Base-by-base conservation (phyloP, 1,140 invertebrate species). In the Papilio xuthus region DNA sequence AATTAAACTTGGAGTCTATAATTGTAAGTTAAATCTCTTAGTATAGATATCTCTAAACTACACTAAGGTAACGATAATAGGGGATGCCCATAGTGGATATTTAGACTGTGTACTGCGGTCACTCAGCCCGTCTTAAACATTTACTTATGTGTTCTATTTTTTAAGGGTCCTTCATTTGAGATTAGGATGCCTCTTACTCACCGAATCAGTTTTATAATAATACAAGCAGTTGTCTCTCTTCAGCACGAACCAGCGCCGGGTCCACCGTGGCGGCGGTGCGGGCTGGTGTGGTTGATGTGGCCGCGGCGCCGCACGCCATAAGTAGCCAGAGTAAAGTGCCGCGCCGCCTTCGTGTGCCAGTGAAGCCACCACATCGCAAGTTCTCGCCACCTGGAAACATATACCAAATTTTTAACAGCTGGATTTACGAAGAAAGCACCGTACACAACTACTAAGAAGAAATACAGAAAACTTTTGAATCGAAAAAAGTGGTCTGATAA, bases 191-290 rank as follows among this genome's bases (percentile, higher is more conserved):
- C 41, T 47, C 18, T 41, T 67, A 84, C 95, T 95, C 92, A 98
- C 97, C 84, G 95, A 95, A 90, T 98, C 97, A 86, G 96, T 97
- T 95, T 98, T 99, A 93, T 98, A 99, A 94, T 98, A 99, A 93
- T 99, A 99, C 67, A 99, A 95, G 94, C 98, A 99, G 92, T 98
- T 97, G 92, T 99, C 98, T 69, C 96, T 95, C 80, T 98, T 97
- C 42, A 99, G 94, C 63, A 97, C 96, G 93, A 99, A 99, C 97
- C 97, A 99, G 70, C 98, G 94, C 70, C 97, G 95, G 72, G 97
- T 96, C 98, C 98, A 99, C 78, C 96, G 96, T 71, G 86, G 87
- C 0, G 90, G 86, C 9, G 96, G 47, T 95, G 94, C 0, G 10
- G 94, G 94, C 0, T 94, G 94, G 91, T 60, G 86, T 0, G 90